These are phyloP conservation scores for Fistularia tabacaria DNA, from an alignment of 2,797 vertebrate species.

Conservation along the genomic window DNA sequence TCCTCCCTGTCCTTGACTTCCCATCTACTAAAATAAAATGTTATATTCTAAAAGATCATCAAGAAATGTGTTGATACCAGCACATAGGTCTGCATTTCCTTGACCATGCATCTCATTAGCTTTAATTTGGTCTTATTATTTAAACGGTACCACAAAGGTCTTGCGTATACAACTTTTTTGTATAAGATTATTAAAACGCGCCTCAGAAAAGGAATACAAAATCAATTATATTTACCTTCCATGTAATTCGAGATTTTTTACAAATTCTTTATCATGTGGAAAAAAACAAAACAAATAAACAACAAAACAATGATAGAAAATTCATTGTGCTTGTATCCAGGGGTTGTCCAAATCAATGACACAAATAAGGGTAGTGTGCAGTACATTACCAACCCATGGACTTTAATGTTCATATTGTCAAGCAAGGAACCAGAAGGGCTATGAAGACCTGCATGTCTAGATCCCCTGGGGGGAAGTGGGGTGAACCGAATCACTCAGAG, in stretches of 20 bases:
- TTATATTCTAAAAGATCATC: slow-evolving; percentile 36
- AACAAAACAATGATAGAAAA: too few relatives aligned
- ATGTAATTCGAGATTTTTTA: neutral
- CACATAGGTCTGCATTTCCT: slow-evolving; percentile 22
- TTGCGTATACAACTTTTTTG: too few relatives aligned
- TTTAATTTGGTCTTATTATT: slow-evolving; percentile 44
- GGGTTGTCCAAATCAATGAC: slow-evolving; percentile 12
- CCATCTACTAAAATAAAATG: slow-evolving; percentile 28
- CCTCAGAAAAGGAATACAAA: too few relatives aligned
- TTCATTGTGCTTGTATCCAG: too few relatives aligned
- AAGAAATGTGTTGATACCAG: slow-evolving; percentile 35
- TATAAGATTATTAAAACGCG: too few relatives aligned
- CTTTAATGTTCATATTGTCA: slow-evolving; percentile 48
- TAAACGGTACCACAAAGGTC: slow-evolving; percentile 14
- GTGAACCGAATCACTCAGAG: slow-evolving; percentile 41
- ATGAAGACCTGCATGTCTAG: slow-evolving; percentile 35
- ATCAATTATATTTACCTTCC: neutral
- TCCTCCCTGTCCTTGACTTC: slow-evolving; percentile 9
- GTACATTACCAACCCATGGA: slow-evolving; percentile 47
- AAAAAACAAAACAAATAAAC: too few relatives aligned
- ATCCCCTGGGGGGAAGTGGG: slow-evolving; percentile 36
- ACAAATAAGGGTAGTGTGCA: slow-evolving; percentile 38
- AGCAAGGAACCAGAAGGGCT: slow-evolving; percentile 33
- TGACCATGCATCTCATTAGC: slow-evolving; percentile 42
- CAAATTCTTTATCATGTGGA: neutral